A percentile compares a stretch with the other conserved stretches of the same genome.
phyloP scores from a whole-genome alignment of 2,888 invertebrate species.

The Drosophila phalerata region DNA sequence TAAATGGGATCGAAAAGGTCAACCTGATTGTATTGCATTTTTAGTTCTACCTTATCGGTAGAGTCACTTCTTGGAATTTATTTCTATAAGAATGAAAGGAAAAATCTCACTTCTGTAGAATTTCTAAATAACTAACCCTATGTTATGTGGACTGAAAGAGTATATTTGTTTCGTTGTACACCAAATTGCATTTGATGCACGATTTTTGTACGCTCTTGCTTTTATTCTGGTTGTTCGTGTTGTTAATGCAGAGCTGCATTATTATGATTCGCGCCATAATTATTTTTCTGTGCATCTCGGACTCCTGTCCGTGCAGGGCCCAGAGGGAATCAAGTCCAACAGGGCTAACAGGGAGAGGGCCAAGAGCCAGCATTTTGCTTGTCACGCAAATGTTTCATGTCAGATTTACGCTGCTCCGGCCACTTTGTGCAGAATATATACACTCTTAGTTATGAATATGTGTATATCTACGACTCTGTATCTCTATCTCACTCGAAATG shows the following conservation, averaged over 20 bases:
- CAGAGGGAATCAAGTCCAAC: conserved; percentile 6
- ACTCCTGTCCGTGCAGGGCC: conserved; percentile 7
- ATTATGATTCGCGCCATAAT: conserved; percentile 65
- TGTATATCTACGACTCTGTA: conserved; percentile 1
- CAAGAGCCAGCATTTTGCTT: conserved; percentile 60
- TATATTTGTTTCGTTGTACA: conserved; percentile 12
- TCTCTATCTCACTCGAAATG: conserved; percentile 12
- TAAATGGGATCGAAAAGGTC: no score
- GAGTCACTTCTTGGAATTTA: background rate
- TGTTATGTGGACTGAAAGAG: conserved; percentile 11
- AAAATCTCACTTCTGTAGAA: background rate
- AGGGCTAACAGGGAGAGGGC: conserved; percentile 11
- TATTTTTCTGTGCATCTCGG: conserved; percentile 49
- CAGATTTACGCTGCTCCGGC: conserved; percentile 71
- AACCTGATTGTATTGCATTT: no score
- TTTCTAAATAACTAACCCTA: background rate
- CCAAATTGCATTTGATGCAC: background rate
- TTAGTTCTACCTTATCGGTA: no score
- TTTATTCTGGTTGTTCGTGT: background rate
- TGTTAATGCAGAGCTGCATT: conserved; percentile 36
- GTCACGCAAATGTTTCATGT: conserved; percentile 77
- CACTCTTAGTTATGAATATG: conserved; percentile 19
- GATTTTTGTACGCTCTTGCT: background rate
- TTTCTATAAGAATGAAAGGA: background rate
- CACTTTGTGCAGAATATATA: conserved; percentile 59